Base-by-base conservation (phyloP, 2,797 vertebrate species). In the Psittacula echo region DNA sequence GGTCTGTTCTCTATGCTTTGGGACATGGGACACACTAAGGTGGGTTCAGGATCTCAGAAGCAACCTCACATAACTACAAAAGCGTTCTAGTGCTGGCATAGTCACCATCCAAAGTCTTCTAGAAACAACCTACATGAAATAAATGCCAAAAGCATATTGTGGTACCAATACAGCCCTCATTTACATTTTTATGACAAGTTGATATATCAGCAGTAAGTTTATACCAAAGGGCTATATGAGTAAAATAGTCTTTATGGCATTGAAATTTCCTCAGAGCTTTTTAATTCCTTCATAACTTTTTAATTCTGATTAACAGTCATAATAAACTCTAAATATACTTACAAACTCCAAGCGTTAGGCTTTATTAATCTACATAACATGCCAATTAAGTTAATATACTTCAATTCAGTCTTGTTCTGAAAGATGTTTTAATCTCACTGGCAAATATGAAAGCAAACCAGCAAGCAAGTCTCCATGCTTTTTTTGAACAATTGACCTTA, bases 291-390 rank as follows among this genome's bases (percentile, higher is more conserved):
- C 39, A 32, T 82, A 90, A 92, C 58, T 87, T 94, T 87, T 94
- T 68, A 94, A 92, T 95, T 95, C 58, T 93, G 90, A 96, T 96
- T 94, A 97, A 92, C 78, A 89, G 68, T 73, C 88, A 65, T 89
- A 95, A 93, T 95, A 95, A 91, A 88, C 91, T 94, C 91, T 61
- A 95, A 85, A 90, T 91, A 90, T 81, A 95, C 94, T 93, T 89
- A 84, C 64, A 82, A 34, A 29, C 82, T 93, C 58, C 82, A 56
- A 91, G 86, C 44, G 2, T 84, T 93, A 90, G 73, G 66, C 71
- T 93, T 90, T 87, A 95, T 96, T 94, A 95, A 94, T 90, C 89
- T 88, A 90, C 66, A 94, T 91, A 96, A 85, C 20, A 51, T 72
- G 88, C 48, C 95, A 95, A 89, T 96, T 96, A 96, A 68, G 61